phyloP scores from a whole-genome alignment of 1,140 invertebrate species.

The Drosophila nigromelanica region DNA sequence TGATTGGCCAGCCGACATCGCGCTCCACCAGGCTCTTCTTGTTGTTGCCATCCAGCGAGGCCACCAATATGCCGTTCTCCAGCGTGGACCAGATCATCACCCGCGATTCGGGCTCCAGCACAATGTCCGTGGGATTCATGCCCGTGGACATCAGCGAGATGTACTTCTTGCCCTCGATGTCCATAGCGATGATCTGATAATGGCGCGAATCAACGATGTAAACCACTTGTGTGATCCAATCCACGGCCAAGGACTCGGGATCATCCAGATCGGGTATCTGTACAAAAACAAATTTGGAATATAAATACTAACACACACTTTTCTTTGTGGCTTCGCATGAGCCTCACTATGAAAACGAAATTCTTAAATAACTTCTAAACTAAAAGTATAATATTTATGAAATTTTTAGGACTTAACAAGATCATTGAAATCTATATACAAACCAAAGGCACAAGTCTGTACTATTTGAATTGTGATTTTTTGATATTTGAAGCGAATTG shows the following conservation, averaged over 20 bases:
- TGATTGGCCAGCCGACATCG: constrained; percentile 87
- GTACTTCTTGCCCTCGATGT: constrained; percentile 86
- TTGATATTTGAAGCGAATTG: too few relatives aligned
- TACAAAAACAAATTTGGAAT: background rate
- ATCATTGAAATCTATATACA: too few relatives aligned
- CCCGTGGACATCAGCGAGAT: constrained; percentile 86
- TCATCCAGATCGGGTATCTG: constrained; percentile 82
- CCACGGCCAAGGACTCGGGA: constrained; percentile 91
- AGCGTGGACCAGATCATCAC: constrained; percentile 83
- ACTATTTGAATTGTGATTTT: too few relatives aligned
- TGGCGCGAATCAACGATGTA: constrained; percentile 90
- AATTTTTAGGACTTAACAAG: too few relatives aligned
- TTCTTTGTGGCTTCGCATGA: too few relatives aligned
- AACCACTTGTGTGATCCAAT: constrained; percentile 89
- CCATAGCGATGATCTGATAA: constrained; percentile 86
- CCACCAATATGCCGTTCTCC: constrained; percentile 86
- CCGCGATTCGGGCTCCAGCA: constrained; percentile 86
- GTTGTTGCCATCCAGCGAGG: constrained; percentile 88
- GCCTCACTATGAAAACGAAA: too few relatives aligned
- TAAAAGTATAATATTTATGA: too few relatives aligned
- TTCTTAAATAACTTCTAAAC: too few relatives aligned
- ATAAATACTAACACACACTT: too few relatives aligned
- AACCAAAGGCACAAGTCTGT: too few relatives aligned
- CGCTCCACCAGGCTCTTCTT: constrained; percentile 85
- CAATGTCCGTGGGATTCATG: constrained; percentile 86